Conservation (phyloP, 2,797 vertebrate genomes). For the Molossus molossus region DNA sequence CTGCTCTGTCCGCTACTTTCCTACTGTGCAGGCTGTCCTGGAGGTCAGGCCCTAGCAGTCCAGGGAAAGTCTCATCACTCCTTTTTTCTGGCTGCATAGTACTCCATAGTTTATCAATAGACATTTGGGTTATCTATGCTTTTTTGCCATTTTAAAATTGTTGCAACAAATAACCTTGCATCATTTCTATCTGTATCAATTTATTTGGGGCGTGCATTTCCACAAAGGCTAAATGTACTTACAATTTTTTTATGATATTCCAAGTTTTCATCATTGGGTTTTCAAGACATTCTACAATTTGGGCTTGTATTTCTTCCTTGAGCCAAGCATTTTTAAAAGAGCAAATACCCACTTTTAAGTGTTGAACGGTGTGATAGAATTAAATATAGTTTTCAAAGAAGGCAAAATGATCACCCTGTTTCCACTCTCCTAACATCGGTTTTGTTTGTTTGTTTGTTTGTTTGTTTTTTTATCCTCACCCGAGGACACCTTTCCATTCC, state of each 20-base stretch:
- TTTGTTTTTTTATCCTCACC: too few species aligned
- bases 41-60: rapidly evolving
- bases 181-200: neutral
- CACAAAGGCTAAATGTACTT: neutral
- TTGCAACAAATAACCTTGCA: neutral
- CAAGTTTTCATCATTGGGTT: constrained; percentile 44
- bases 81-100: neutral
- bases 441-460: neutral
- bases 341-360: neutral
- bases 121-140: neutral
- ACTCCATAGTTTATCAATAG: neutral
- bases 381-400: constrained; percentile 21
- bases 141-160: neutral
- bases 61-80: rapidly evolving
- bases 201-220: neutral
- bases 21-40: rapidly evolving
- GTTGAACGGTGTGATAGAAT: neutral
- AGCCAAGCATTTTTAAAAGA: constrained; percentile 19
- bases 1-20: neutral
- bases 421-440: neutral
- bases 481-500: too few species aligned
- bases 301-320: constrained; percentile 29
- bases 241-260: neutral
- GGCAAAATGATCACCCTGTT: neutral
- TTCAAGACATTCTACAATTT: constrained; percentile 44